phyloP scores from a whole-genome alignment of 1,140 invertebrate genomes.

The Tigriopus japonicus region DNA sequence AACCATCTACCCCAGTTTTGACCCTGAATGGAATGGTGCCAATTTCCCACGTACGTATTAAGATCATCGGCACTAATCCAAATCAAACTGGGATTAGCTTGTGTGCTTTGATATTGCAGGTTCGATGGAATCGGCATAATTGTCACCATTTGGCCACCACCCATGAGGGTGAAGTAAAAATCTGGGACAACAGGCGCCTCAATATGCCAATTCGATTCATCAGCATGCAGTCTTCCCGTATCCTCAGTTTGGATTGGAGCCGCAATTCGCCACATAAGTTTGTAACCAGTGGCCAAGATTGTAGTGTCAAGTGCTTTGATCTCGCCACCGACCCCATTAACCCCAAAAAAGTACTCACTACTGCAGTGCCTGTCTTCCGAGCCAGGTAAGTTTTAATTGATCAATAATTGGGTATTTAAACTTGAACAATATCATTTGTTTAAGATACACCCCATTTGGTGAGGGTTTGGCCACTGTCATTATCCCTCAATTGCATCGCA shows the following conservation, averaged over 20 bases:
- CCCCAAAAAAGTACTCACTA: neutral
- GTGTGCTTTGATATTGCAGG: no score
- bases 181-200: neutral
- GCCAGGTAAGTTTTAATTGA: no score
- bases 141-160: neutral
- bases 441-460: neutral
- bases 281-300: neutral
- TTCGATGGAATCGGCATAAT: neutral
- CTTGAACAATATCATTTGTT: no score
- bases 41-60: no score
- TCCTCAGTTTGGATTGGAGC: conserved; percentile 6
- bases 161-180: neutral
- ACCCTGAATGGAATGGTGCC: no score
- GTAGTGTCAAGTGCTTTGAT: neutral
- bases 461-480: conserved; percentile 1
- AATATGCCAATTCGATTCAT: neutral
- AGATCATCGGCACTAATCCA: no score
- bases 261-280: neutral
- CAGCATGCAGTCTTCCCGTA: neutral
- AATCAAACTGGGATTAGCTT: no score
- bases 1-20: no score
- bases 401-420: no score
- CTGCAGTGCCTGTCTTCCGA: neutral
- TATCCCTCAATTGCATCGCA: conserved; percentile 1
- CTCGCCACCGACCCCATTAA: neutral